Evolutionary conservation across 2,888 invertebrate genomes (phyloP), one percentile per base, ranked within the genome.

Genomic region (Neelides folsomi): DNA sequence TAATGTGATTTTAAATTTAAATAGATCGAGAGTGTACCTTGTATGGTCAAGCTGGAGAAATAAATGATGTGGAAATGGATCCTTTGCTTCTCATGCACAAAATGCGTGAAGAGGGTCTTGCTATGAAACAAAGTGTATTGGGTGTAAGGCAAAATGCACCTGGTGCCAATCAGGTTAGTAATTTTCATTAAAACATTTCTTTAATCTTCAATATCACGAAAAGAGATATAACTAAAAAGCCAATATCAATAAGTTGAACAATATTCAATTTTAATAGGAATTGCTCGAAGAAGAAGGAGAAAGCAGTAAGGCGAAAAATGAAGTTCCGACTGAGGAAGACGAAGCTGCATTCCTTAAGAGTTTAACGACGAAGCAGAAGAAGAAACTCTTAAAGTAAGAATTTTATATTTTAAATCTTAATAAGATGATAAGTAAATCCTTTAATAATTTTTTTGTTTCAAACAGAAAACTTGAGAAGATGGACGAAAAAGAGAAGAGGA

Each of bases 1-100:
- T 38, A 15, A 12, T 13, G 19, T 47, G 13, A 20, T 37, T 7
- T 40, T 40, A 40, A 18, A n/a, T 20, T 55, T 58, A 71, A 70
- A 63, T 73, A 75, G 94, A 94, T 69, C 86, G 89, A 66, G 95
- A 98, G 73, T 99, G 98, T 71, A 87, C 93, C 5, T 79, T 98
- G 76, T 98, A 73, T 64, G 74, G 73, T 81, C 71, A 83, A 82
- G 68, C 77, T 80, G 66, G 85, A 81, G 35, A 86, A 83, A 82
- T 55, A 53, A 63, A 55, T 12, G 60, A 60, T 20, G 66, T 65
- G 12, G 65, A 66, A 41, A 77, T 82, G 39, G 82, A 81, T 68
- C 80, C 83, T 47, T 75, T 80, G 18, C 79, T 80, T 9, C 69
- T 94, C 49, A 83, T 92, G 68, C 83, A 84, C 63, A 88, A 90